Base-by-base conservation (phyloP, 2,888 invertebrate genomes). In the Saturnia japonica region DNA sequence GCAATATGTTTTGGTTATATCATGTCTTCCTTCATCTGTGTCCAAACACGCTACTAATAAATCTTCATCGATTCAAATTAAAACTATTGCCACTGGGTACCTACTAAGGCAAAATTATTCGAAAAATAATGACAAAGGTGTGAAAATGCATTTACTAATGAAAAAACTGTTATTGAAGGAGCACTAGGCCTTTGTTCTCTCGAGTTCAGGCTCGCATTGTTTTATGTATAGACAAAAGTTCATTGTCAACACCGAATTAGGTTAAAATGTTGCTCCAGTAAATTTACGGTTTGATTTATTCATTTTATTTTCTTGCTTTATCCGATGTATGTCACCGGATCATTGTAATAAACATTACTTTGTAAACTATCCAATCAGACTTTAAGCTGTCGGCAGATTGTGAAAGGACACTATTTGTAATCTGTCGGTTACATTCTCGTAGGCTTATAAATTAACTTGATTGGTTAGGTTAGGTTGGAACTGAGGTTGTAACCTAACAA, bases 61-160 rank as follows among this genome's bases (percentile, higher is more conserved):
- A 34, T 6, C 7, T 19, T 47, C 19, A 19, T 19, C 16, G 7
- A 16, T 47, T 19, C 47, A 47, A 60, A 28, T 28, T 28, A 14
- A 60, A 2, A 16, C 1, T 6, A 60, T 2, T 60, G 1, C 25
- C 14, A 60, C 6, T 7, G 2, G 14, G 14, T 9, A 67, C n/a
- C n/a, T n/a, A n/a, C 34, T 54, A 54, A 57, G 54, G 67, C 25
- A 67, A 42, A 51, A 28, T 64, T 51, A 64, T 67, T 71, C 47
- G 72, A 73, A 70, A 72, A 69, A 72, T 71, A 70, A 68, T 70
- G 54, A 75, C 74, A 76, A 42, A 62, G 43, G 67, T 62, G 67
- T 60, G 69, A 75, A 75, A 76, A 76, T 75, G 75, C 77, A 79
- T 80, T 70, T 72, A 73, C 73, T 79, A 80, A 80, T 79, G 80